Base-by-base conservation (phyloP, 37 sponge, comb jelly and placozoan species). In the Petrosia ficiformis region DNA sequence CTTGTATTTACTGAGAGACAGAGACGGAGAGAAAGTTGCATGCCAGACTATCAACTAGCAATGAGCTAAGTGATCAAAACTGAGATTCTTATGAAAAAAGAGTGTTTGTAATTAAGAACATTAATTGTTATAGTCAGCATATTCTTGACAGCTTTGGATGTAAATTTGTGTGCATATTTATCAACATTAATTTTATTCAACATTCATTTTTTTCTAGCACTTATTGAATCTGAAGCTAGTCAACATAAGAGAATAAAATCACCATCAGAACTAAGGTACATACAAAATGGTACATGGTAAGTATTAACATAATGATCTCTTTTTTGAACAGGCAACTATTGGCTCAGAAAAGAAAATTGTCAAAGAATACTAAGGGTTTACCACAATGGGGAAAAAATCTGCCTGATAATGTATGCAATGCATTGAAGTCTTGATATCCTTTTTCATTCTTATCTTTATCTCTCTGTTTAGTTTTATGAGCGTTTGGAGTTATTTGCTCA, bases 401-500 rank as follows among this genome's bases (percentile, higher is more conserved):
- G 0, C 92, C 87, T n/a, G 76, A 86, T 22, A 76, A 91, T 60
- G 87, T 91, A 58, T 74, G 86, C 40, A 0, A 39, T 48, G 67
- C 21, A 61, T 3, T 8, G 11, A 76, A n/a, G 11, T 25, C n/a
- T n/a, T n/a, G 29, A 71, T 41, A 71, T 28, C 19, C n/a, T 68
- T 1, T 58, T 56, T 24, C 26, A 59, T 6, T 34, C 3, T 36
- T 35, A 68, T 30, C n/a, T 44, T 67, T 72, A 8, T 39, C 16
- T 66, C 40, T 57, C 28, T 71, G 14, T 30, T 29, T 71, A 93
- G 94, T 93, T 93, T 57, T 93, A 80, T 84, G 88, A 87, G 43
- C 39, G 94, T 25, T 39, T 93, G 82, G 90, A 89, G 71, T 14
- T 78, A 44, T 93, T 93, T 74, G 82, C 86, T 22, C 60, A 80